Evolutionary conservation across 2,888 invertebrate genomes (phyloP).

Genomic region (Caenorhabditis afra): DNA sequence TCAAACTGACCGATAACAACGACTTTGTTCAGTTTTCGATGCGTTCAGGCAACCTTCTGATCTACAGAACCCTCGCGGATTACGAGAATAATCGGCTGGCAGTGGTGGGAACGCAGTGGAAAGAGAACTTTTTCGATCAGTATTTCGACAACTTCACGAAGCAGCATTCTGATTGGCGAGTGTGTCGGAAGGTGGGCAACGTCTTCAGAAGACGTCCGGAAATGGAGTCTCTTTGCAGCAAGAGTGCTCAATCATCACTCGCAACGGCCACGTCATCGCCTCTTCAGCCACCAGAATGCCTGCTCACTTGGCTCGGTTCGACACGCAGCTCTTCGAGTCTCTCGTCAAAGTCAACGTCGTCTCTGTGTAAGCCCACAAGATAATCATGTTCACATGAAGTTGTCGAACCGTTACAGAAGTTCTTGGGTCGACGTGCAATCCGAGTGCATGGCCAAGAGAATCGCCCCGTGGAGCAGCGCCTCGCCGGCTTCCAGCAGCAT

Average conservation of each 20-base stretch:
- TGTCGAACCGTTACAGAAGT: slow-evolving; percentile 45
- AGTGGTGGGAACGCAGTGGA: slow-evolving; percentile 74
- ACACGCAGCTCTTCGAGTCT: slow-evolving; percentile 68
- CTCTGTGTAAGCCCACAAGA: slow-evolving; percentile 38
- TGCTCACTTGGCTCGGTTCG: slow-evolving; percentile 63
- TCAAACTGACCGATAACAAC: slow-evolving; percentile 57
- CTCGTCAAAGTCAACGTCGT: slow-evolving; percentile 64
- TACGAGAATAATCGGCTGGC: slow-evolving; percentile 65
- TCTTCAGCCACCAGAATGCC: slow-evolving; percentile 49
- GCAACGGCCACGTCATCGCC: slow-evolving; percentile 66
- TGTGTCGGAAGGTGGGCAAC: slow-evolving; percentile 40
- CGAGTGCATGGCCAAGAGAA: slow-evolving; percentile 66
- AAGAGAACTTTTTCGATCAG: slow-evolving; percentile 63
- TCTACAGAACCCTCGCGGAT: slow-evolving; percentile 54
- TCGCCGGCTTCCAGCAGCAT: slow-evolving; percentile 45
- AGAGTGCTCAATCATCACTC: slow-evolving; percentile 67
- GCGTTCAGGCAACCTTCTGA: slow-evolving; percentile 42
- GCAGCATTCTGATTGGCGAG: slow-evolving; percentile 50
- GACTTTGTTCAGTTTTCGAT: slow-evolving; percentile 51
- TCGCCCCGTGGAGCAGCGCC: slow-evolving; percentile 64
- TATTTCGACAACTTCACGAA: slow-evolving; percentile 66
- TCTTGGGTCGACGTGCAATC: slow-evolving; percentile 67
- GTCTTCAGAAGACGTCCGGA: neutral
- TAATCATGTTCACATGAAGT: too few species aligned
- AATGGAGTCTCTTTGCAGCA: slow-evolving; percentile 49